Evolutionary conservation across 2,113 vertebrate genomes (phyloP), one percentile per base, ranked within the genome.

Genomic region (Forbesichthys agassizii): DNA sequence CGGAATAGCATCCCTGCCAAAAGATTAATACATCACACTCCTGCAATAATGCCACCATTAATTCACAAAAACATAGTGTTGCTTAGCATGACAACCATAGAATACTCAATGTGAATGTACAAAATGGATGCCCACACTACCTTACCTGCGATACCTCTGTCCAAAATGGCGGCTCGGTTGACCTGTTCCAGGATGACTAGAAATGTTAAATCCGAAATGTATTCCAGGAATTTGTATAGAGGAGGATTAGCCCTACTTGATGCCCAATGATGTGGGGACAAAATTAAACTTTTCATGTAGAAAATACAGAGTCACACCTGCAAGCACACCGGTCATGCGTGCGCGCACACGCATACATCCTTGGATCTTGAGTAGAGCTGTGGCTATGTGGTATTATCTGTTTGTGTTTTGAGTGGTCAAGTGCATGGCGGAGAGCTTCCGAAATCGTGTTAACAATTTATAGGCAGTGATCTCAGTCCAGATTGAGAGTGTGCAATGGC

Each of bases 181-280:
- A 66, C 53, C 48, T 14, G 60, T 73, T 60, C 20, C 33, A 1
- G 33, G 27, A 66, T 67, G 61, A 49, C 57, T 71, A 62, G 54
- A 66, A 76, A 55, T 49, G 1, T 4, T 57, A 80, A 80, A 83
- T 83, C 84, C 79, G 36, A 63, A 81, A 83, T 86, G 68, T 74
- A 64, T 33, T 58, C 77, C 66, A 36, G 16, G 5, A 53, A 16
- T 48, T 58, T n/a, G 16, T 71, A 59, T 63, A 69, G 56, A 6
- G 60, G 14, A 42, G 69, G 77, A 81, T 87, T 79, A 79, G 55
- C 49, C 56, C 20, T 3, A 48, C 69, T 13, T 13, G 59, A 71
- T 16, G 77, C 53, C 1, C 33, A 42, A 62, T 54, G 64, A 62
- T 36, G 46, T 27, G 33, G n/a, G 7, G 27, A 56, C 33, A 48